These are phyloP conservation scores for Phania funesta DNA, from an alignment of 2,888 invertebrate genomes.

Conservation along the genomic window DNA sequence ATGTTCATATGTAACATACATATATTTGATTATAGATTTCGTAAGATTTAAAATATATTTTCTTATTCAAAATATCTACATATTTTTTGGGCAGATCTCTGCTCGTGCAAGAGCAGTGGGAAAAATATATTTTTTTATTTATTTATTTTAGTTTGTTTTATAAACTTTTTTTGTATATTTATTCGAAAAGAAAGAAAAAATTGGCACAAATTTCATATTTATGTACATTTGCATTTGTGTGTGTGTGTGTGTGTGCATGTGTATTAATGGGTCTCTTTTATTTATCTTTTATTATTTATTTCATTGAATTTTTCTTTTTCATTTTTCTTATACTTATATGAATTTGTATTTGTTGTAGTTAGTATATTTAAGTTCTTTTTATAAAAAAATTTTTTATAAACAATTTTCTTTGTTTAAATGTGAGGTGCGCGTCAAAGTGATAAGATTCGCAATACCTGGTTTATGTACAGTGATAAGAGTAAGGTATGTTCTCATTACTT, in stretches of 20 bases:
- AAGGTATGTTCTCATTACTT: too few relatives aligned
- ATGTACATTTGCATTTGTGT: not conserved
- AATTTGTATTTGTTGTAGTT: not conserved
- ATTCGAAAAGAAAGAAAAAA: slow-evolving; percentile 33
- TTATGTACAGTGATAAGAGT: too few relatives aligned
- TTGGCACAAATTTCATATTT: slow-evolving; percentile 40
- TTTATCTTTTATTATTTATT: slow-evolving; percentile 43
- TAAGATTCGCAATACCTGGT: too few relatives aligned
- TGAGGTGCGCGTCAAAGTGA: not conserved
- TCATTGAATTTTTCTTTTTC: slow-evolving; percentile 35
- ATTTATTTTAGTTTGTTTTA: slow-evolving; percentile 19
- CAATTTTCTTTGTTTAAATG: not conserved
- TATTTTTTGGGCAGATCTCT: too few relatives aligned
- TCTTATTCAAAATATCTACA: too few relatives aligned
- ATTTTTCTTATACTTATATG: slow-evolving; percentile 15
- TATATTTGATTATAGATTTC: not conserved
- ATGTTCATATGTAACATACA: too few relatives aligned
- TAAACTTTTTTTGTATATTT: slow-evolving; percentile 8
- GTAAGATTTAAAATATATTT: not conserved
- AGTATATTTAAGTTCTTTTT: slow-evolving; percentile 18
- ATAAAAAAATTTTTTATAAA: slow-evolving; percentile 22
- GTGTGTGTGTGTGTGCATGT: not conserved
- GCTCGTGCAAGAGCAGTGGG: not conserved
- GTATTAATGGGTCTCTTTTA: not conserved
- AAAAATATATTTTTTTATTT: not conserved